A percentile compares a stretch with the other conserved stretches of the same genome.
These are phyloP conservation scores for Diaprepes abbreviatus DNA, from an alignment of 2,888 invertebrate species.

Conservation along the genomic window DNA sequence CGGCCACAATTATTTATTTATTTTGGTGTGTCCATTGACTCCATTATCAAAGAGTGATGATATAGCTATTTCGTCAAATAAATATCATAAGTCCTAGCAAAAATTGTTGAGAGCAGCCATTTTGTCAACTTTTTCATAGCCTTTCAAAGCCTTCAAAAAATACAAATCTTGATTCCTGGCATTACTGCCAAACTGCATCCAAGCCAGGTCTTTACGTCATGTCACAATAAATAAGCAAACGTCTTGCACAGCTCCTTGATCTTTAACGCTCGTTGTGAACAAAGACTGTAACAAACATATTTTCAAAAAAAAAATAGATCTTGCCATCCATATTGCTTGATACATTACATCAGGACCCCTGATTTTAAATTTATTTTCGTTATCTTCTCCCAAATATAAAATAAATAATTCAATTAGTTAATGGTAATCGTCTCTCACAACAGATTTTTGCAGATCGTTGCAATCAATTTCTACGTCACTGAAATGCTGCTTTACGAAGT, in stretches of 20 bases:
- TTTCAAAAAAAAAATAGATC: neutral
- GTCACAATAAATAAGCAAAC: slow-evolving; percentile 3
- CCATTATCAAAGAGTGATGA: neutral
- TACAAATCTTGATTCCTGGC: slow-evolving; percentile 50
- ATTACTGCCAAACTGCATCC: neutral
- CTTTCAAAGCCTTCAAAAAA: neutral
- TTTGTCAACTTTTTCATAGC: neutral
- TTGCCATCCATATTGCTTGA: neutral
- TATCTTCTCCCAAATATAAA: neutral
- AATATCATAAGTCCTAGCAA: slow-evolving; percentile 7
- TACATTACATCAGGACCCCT: neutral
- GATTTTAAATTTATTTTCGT: neutral
- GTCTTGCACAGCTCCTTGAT: neutral
- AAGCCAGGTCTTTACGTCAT: neutral
- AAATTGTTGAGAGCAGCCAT: neutral
- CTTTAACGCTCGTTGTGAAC: neutral
- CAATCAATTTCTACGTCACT: neutral
- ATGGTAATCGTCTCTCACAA: neutral
- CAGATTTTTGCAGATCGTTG: no score
- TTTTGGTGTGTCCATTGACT: neutral
- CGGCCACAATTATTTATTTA: neutral
- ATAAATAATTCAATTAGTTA: neutral
- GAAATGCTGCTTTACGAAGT: neutral
- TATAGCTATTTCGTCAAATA: neutral
- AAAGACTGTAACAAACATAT: no score